Conservation (phyloP, 2,113 vertebrate genomes). For the Agelaius phoeniceus region DNA sequence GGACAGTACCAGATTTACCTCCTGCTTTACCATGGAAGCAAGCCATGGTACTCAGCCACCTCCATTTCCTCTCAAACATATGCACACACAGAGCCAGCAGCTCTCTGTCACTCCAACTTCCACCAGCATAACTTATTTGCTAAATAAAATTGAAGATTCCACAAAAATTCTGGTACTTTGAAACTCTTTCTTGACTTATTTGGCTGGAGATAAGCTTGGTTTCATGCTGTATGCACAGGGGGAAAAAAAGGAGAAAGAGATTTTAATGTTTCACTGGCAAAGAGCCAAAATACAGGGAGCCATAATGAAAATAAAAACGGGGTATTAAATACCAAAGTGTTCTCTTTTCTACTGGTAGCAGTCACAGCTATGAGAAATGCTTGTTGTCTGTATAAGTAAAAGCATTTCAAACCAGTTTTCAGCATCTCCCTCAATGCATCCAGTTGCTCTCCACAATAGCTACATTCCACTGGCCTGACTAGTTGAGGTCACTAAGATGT, state of each 20-base stretch:
- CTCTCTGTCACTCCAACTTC: not conserved
- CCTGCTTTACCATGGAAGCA: constrained; percentile 1
- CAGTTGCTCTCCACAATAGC: not conserved
- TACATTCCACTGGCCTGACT: not conserved
- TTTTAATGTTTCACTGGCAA: not conserved
- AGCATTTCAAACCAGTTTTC: not conserved
- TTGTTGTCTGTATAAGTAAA: not conserved
- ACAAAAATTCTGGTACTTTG: not conserved
- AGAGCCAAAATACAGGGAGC: not conserved
- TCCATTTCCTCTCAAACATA: constrained; percentile 5
- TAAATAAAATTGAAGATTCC: not conserved
- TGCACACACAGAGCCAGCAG: not conserved
- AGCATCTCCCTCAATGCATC: not conserved
- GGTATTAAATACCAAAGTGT: not conserved
- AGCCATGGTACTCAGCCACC: not conserved
- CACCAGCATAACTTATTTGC: not conserved
- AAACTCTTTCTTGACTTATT: not conserved
- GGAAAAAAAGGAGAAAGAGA: not conserved
- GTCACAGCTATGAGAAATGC: not conserved
- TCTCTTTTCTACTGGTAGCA: not conserved
- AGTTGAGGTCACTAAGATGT: not conserved
- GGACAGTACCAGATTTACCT: constrained; percentile 37
- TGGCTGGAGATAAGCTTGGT: not conserved
- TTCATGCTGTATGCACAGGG: not conserved
- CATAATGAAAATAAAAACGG: not conserved